Conservation (phyloP, 2,888 invertebrate genomes). For the Eueremaeus valkanovi region DNA sequence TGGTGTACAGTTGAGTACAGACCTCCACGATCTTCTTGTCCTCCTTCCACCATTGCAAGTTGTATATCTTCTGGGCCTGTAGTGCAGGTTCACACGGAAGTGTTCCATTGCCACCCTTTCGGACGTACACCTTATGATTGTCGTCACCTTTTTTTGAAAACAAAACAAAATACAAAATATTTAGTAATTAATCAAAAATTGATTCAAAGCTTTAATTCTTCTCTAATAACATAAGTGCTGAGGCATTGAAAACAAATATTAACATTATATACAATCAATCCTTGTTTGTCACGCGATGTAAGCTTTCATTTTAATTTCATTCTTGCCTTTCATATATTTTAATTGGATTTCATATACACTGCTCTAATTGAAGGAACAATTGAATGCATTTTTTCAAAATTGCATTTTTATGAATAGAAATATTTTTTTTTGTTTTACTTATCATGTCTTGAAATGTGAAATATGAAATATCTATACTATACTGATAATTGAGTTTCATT, state of each 20-base stretch:
- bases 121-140: slow-evolving; percentile 44
- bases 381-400: too few relatives aligned
- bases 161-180: not conserved
- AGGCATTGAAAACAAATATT: slow-evolving; percentile 4
- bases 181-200: not conserved
- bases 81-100: slow-evolving; percentile 44
- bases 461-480: too few relatives aligned
- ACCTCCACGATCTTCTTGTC: slow-evolving; percentile 46
- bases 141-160: slow-evolving; percentile 39
- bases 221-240: not conserved
- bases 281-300: slow-evolving; percentile 14
- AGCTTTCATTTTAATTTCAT: not conserved
- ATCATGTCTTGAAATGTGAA: too few relatives aligned
- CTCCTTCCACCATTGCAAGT: slow-evolving; percentile 47
- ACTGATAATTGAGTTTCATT: too few relatives aligned
- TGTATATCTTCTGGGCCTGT: slow-evolving; percentile 43
- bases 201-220: not conserved
- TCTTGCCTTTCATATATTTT: not conserved
- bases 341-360: not conserved
- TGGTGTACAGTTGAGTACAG: not conserved
- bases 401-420: too few relatives aligned
- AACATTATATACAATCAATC: slow-evolving; percentile 20
- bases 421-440: too few relatives aligned
- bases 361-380: too few relatives aligned
- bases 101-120: slow-evolving; percentile 45